Conservation (phyloP, 2,888 invertebrate genomes). For the Panopea generosa region DNA sequence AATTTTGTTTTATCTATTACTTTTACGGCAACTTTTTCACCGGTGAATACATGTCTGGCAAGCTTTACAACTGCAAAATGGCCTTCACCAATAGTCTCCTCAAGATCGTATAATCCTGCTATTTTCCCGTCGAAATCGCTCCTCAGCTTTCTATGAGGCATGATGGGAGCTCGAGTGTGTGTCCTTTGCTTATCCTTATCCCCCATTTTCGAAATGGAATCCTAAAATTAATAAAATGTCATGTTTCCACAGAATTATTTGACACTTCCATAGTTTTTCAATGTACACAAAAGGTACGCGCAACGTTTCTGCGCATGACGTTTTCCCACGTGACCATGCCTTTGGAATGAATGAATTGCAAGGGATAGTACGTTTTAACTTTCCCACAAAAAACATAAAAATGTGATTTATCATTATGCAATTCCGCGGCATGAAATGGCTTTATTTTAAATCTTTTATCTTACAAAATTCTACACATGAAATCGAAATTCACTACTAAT, state of each 20-base stretch:
- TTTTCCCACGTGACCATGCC: conserved; percentile 67
- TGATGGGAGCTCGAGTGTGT: conserved; percentile 25
- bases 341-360: background rate
- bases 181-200: conserved; percentile 24
- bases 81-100: conserved; percentile 98
- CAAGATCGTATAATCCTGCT: conserved; percentile 96
- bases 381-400: no score
- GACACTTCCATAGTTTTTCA: conserved; percentile 61
- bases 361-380: background rate
- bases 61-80: conserved; percentile 99
- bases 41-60: conserved; percentile 99
- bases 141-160: conserved; percentile 75
- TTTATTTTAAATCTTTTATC: no score
- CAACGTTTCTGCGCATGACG: conserved; percentile 77
- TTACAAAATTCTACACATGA: no score
- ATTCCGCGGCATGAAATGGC: no score
- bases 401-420: no score
- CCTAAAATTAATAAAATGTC: background rate
- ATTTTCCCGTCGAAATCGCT: conserved; percentile 83
- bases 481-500: no score
- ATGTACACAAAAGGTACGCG: conserved; percentile 68
- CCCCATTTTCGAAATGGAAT: conserved; percentile 28
- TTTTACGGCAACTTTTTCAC: conserved; percentile 98
- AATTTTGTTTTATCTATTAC: conserved; percentile 99
- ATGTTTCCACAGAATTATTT: conserved; percentile 37